Conservation (phyloP, 2,113 vertebrate genomes). For the Zingel zingel region DNA sequence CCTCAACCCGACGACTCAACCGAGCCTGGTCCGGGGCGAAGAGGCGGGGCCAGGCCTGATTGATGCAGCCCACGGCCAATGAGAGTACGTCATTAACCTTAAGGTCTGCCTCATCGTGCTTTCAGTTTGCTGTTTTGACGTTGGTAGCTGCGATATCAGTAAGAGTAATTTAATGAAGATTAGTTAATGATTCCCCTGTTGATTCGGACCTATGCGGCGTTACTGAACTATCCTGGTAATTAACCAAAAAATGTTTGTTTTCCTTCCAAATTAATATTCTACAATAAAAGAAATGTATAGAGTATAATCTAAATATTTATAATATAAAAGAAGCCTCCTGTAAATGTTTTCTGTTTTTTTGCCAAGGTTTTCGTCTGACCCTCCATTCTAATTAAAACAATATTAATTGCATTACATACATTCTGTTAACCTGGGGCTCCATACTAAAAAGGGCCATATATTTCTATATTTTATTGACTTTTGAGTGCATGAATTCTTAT, state of each 20-base stretch:
- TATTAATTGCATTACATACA: background rate
- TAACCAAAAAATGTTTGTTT: background rate
- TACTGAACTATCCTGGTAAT: background rate
- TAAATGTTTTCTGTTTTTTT: background rate
- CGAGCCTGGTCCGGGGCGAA: conserved; percentile 86
- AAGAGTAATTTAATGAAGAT: conserved; percentile 17
- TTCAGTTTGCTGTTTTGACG: conserved; percentile 53
- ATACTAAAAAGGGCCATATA: background rate
- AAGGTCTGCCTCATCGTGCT: conserved; percentile 64
- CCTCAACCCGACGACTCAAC: conserved; percentile 82
- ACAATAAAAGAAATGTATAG: background rate
- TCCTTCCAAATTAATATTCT: too few species aligned
- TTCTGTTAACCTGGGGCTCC: background rate
- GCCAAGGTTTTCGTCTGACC: background rate
- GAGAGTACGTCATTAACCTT: background rate
- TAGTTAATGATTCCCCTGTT: background rate
- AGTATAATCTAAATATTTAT: background rate
- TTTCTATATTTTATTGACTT: background rate
- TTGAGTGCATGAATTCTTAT: background rate
- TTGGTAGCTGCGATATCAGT: conserved; percentile 17
- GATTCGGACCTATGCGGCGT: background rate
- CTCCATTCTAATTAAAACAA: background rate
- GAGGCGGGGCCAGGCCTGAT: conserved; percentile 77
- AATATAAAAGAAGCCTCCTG: background rate
- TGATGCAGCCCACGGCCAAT: conserved; percentile 70